phyloP scores from a whole-genome alignment of 2,888 invertebrate species.

The Autographa gamma region DNA sequence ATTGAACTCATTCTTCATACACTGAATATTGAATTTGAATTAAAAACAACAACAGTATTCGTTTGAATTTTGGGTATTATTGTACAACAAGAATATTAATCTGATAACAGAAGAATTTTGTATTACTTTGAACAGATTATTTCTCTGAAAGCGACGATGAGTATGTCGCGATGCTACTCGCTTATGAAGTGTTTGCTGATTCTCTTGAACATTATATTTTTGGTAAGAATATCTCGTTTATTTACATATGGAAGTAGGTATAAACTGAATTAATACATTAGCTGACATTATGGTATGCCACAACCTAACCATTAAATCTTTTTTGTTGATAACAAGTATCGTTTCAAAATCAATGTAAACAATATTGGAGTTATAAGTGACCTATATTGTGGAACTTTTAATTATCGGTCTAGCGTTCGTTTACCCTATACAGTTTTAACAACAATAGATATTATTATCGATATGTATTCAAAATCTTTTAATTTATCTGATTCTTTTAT shows the following conservation, averaged over 20 bases:
- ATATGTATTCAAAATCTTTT: too few relatives aligned
- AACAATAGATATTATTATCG: too few relatives aligned
- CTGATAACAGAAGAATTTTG: background rate
- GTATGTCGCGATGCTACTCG: slow-evolving; percentile 92
- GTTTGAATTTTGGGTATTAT: background rate
- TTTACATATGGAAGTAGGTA: background rate
- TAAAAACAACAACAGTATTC: background rate
- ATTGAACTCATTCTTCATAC: background rate
- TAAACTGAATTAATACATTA: too few relatives aligned
- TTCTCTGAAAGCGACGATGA: slow-evolving; percentile 80
- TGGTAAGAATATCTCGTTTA: slow-evolving; percentile 87
- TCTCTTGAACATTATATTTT: slow-evolving; percentile 92
- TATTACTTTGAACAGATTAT: background rate
- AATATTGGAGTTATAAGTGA: too few relatives aligned
- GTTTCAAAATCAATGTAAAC: too few relatives aligned
- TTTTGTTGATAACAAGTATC: too few relatives aligned
- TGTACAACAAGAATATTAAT: background rate
- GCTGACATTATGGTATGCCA: too few relatives aligned
- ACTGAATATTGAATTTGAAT: slow-evolving; percentile 1
- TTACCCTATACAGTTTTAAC: too few relatives aligned
- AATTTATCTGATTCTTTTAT: background rate
- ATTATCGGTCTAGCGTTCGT: too few relatives aligned
- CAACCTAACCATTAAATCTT: too few relatives aligned
- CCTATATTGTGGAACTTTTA: too few relatives aligned
- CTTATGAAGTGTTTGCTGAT: slow-evolving; percentile 92